Evolutionary conservation across 2,113 vertebrate genomes (phyloP), one percentile per base, ranked within the genome.

Genomic region (Merops nubicus): DNA sequence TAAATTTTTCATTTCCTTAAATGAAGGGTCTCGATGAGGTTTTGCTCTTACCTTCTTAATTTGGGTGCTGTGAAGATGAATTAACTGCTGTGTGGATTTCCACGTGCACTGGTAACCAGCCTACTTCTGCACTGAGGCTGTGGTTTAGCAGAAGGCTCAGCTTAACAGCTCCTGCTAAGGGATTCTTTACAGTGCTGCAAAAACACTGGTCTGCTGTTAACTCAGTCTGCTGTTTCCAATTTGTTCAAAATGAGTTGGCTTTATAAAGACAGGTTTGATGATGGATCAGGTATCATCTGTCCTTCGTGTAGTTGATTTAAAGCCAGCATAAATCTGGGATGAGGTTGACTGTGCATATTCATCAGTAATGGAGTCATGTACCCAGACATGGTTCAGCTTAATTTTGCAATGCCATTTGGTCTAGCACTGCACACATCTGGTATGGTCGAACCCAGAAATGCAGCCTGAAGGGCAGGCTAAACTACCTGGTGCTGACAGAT

Each of bases 401-500:
- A 54, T 40, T 62, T 51, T 42, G 19, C 57, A 65, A 62, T 22
- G 59, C 85, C 0, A 0, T 83, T 91, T 48, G 48, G 40, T 68
- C 16, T 51, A 62, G 75, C 59, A 15, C 45, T 42, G 40, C 20
- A 14, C 56, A 19, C 33, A 11, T 36, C 67, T 20, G 34, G n/a
- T 42, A 33, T 77, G 76, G 88, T 38, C 23, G 59, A 90, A 34
- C 28, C 29, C 54, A 45, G 36, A 57, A 40, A 25, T 20, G 12
- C 50, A 83, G 82, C 63, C 68, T 77, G 63, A 68, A 73, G 85
- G 10, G 10, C 12, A 19, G 51, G 43, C 69, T 88, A 38, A 88
- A 92, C 96, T 89, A 74, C 51, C 68, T 74, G 53, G 43, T 89
- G 86, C 69, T 93, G 93, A 93, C 51, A 91, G 93, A 75, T 87